Conservation (phyloP, 1,140 invertebrate species). For the Anoplolepis gracilipes region DNA sequence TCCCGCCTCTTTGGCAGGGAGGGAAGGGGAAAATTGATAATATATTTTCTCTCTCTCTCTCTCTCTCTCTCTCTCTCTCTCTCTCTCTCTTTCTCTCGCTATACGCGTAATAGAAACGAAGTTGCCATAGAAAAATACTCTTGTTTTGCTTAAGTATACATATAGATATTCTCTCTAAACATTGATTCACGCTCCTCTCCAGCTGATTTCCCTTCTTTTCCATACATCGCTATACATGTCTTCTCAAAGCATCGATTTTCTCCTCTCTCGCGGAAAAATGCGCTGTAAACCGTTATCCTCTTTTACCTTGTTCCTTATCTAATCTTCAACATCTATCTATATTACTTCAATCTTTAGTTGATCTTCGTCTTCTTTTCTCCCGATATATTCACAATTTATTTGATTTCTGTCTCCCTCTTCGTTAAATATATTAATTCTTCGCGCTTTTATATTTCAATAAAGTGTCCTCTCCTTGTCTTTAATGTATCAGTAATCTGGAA, state of each 20-base stretch:
- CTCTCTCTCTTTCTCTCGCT: conserved; percentile 34
- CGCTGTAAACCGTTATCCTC: conserved; percentile 13
- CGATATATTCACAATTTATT: neutral
- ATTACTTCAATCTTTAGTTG: conserved; percentile 24
- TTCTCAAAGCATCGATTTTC: conserved; percentile 54
- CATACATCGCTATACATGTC: conserved; percentile 23
- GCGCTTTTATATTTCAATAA: conserved; percentile 18
- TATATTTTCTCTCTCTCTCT: conserved; percentile 36
- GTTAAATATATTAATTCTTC: neutral
- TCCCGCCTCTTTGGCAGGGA: neutral
- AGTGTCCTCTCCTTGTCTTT: neutral
- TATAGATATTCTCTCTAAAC: conserved; percentile 43
- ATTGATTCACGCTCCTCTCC: conserved; percentile 28
- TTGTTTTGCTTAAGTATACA: conserved; percentile 42
- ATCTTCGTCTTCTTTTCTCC: neutral
- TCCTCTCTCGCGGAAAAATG: conserved; percentile 45
- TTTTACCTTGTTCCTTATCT: neutral
- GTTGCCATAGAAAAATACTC: conserved; percentile 78
- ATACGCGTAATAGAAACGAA: conserved; percentile 71
- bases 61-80: neutral
- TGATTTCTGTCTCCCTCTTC: neutral
- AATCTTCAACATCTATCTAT: conserved; percentile 4
- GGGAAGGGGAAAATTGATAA: neutral
- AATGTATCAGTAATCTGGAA: neutral
- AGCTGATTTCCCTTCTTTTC: conserved; percentile 24